phyloP scores from a whole-genome alignment of 2,797 vertebrate genomes.

The Semaprochilodus insignis region DNA sequence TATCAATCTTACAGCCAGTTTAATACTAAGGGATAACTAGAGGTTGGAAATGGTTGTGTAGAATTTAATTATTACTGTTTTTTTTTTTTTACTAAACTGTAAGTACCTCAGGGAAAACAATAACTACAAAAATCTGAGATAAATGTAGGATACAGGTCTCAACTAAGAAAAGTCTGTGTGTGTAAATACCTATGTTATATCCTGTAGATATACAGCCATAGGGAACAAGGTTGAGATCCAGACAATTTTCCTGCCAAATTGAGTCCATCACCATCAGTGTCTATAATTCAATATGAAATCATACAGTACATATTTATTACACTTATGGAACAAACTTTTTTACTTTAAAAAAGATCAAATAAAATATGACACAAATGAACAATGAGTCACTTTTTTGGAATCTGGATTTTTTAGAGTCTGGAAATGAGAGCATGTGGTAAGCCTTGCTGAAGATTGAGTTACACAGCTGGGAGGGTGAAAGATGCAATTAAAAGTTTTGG shows the following conservation, averaged over 20 bases:
- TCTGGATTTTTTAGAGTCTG: too few species aligned
- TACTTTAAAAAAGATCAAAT: background rate
- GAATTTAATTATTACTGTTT: too few species aligned
- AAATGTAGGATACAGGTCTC: background rate
- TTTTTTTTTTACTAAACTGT: too few species aligned
- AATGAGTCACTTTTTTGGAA: too few species aligned
- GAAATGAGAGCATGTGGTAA: background rate
- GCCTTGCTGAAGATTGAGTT: background rate
- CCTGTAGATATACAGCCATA: slow-evolving; percentile 86
- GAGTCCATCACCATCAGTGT: slow-evolving; percentile 81
- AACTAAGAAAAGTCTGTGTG: background rate
- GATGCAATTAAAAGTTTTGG: background rate
- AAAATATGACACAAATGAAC: background rate
- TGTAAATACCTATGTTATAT: slow-evolving; percentile 77
- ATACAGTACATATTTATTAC: background rate
- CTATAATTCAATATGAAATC: slow-evolving; percentile 59
- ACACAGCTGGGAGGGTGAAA: background rate
- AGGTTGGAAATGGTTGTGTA: too few species aligned
- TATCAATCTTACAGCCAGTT: background rate
- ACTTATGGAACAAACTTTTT: background rate
- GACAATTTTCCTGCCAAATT: slow-evolving; percentile 82
- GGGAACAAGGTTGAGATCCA: slow-evolving; percentile 80
- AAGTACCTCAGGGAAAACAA: too few species aligned
- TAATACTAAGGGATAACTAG: background rate
- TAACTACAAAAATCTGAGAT: background rate